A percentile compares a stretch with the other conserved stretches of the same genome.
phyloP scores from a whole-genome alignment of 2,888 invertebrate species.

The Lasioglossum figueresi region DNA sequence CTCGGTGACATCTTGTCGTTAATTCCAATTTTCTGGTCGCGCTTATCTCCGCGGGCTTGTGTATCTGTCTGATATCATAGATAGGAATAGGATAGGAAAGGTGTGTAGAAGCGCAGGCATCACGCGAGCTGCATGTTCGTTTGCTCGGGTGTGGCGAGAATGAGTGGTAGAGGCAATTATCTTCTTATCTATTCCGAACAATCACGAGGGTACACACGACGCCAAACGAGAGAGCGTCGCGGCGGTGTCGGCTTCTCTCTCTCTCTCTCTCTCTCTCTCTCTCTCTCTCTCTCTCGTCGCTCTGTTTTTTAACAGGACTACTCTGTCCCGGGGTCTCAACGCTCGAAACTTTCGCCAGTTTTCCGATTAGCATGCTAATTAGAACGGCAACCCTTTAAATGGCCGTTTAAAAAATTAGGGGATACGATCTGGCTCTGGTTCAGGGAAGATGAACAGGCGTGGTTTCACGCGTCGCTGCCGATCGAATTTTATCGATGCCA shows the following conservation, averaged over 20 bases:
- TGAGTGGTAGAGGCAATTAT: conserved; percentile 72
- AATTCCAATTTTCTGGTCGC: conserved; percentile 61
- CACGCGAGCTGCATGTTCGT: conserved; percentile 71
- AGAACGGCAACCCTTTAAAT: conserved; percentile 73
- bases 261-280: conserved; percentile 28
- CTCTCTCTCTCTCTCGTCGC: conserved; percentile 44
- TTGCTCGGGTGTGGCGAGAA: conserved; percentile 73
- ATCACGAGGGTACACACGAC: conserved; percentile 45
- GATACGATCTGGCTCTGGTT: conserved; percentile 50
- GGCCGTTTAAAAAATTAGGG: conserved; percentile 70
- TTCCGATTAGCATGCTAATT: conserved; percentile 74
- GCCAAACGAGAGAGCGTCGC: conserved; percentile 24
- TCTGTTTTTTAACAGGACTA: conserved; percentile 45
- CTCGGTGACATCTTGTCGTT: conserved; percentile 27
- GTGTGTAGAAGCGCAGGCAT: conserved; percentile 70
- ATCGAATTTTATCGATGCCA: conserved; percentile 57
- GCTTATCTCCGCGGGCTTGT: conserved; percentile 27
- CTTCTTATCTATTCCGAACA: conserved; percentile 66
- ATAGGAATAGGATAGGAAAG: conserved; percentile 58
- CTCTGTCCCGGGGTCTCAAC: conserved; percentile 7
- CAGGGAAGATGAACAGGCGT: conserved; percentile 53
- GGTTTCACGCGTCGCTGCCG: conserved; percentile 56
- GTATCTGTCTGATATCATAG: conserved; percentile 58
- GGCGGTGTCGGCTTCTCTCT: background rate
- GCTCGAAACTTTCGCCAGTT: conserved; percentile 58